Conservation (phyloP, 2,113 vertebrate species). For the Pachyramphus minor region DNA sequence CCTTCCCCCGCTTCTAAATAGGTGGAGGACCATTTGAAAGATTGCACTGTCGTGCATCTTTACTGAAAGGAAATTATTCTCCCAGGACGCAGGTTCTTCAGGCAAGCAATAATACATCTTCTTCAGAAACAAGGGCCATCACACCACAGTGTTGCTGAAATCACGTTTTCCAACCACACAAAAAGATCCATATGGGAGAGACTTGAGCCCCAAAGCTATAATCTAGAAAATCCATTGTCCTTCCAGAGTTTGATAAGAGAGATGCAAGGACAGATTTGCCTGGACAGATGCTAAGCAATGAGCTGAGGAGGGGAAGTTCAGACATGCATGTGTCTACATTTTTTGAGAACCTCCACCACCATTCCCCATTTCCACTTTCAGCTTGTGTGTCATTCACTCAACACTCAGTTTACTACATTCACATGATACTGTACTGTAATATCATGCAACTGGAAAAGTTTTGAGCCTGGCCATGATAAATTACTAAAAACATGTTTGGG, state of each 20-base stretch:
- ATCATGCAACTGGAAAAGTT: neutral
- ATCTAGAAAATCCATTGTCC: neutral
- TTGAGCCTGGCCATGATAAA: neutral
- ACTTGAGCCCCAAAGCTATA: neutral
- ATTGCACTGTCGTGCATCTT: neutral
- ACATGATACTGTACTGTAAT: neutral
- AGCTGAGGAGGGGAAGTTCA: neutral
- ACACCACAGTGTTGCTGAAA: neutral
- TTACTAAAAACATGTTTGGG: neutral
- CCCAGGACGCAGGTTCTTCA: neutral
- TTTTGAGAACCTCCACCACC: neutral
- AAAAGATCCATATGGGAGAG: neutral
- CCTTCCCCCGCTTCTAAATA: neutral
- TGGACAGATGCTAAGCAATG: neutral
- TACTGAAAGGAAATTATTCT: neutral
- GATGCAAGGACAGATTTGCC: neutral
- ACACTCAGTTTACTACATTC: neutral
- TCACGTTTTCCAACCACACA: neutral
- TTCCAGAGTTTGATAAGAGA: neutral
- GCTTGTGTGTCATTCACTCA: neutral
- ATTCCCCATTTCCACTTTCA: neutral
- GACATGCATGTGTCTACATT: rapidly evolving
- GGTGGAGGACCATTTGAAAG: neutral
- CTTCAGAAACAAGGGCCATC: neutral
- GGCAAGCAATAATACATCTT: neutral